These are phyloP conservation scores for Thaumetopoea pityocampa DNA, from an alignment of 1,140 invertebrate genomes.

Conservation along the genomic window DNA sequence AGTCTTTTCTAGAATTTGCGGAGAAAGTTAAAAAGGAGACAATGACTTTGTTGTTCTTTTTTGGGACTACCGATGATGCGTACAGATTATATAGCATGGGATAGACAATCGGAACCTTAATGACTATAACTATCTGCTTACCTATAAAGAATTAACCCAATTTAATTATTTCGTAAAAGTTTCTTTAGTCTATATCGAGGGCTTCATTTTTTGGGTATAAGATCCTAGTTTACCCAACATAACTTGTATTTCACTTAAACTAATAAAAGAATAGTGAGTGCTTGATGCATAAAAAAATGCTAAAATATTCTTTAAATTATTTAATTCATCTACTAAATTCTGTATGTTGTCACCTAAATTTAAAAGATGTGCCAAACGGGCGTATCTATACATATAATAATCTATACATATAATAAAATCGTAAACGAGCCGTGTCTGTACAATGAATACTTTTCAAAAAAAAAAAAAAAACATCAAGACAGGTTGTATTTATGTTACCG, in stretches of 20 bases:
- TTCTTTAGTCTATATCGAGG: background rate
- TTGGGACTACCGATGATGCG: background rate
- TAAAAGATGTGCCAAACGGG: constrained; percentile 1
- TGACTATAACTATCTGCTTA: constrained; percentile 3
- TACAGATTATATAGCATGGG: constrained; percentile 1
- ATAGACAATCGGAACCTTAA: background rate
- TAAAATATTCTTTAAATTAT: constrained; percentile 1
- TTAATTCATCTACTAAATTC: constrained; percentile 1
- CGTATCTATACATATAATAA: too few species aligned
- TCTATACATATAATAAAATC: too few species aligned
- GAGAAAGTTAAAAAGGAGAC: background rate
- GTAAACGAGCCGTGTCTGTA: too few species aligned
- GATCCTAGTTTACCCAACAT: constrained; percentile 1
- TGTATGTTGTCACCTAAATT: constrained; percentile 7
- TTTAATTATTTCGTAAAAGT: constrained; percentile 2
- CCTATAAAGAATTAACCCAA: background rate
- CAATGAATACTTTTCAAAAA: too few species aligned
- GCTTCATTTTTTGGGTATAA: background rate
- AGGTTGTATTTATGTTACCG: too few species aligned
- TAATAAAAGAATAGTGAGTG: background rate
- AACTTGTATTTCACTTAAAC: background rate
- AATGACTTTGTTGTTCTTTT: background rate
- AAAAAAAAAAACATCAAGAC: too few species aligned
- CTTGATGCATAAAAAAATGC: constrained; percentile 1
- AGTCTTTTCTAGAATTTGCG: constrained; percentile 2